These are phyloP conservation scores for Leptobrachium ailaonicum DNA, from an alignment of 2,113 vertebrate genomes.

Conservation along the genomic window DNA sequence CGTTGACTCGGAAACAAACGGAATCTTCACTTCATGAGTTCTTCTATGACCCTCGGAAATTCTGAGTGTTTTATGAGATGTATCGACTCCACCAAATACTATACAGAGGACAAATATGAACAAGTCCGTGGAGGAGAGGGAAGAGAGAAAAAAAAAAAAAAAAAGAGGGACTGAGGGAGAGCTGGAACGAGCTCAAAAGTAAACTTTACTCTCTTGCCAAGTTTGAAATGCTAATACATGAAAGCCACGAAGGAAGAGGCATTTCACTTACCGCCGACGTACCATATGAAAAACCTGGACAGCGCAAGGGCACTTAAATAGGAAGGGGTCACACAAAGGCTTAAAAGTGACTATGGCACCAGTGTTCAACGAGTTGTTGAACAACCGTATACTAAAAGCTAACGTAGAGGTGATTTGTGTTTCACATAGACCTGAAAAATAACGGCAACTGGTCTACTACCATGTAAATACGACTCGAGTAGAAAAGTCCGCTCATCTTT, in stretches of 20 bases:
- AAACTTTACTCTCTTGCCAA: neutral
- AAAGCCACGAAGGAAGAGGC: neutral
- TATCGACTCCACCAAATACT: no score
- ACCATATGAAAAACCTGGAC: neutral
- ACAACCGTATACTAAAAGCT: neutral
- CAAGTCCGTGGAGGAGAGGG: no score
- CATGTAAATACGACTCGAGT: neutral
- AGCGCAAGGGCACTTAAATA: constrained; percentile 39
- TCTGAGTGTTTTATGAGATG: no score
- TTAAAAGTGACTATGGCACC: constrained; percentile 34
- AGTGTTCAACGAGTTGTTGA: neutral
- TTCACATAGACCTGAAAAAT: neutral
- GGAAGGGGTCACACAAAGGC: neutral
- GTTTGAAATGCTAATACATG: neutral
- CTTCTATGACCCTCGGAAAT: no score
- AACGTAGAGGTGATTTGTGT: neutral
- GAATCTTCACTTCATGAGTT: no score
- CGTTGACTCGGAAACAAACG: no score
- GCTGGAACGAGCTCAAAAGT: no score
- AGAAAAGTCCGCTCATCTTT: neutral
- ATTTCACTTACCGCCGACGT: neutral
- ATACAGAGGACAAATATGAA: no score
- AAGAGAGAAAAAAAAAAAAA: no score
- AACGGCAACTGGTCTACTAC: neutral
- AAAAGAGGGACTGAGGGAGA: no score